Conservation (phyloP, 2,888 invertebrate genomes). For the Oligia fasciuncula region DNA sequence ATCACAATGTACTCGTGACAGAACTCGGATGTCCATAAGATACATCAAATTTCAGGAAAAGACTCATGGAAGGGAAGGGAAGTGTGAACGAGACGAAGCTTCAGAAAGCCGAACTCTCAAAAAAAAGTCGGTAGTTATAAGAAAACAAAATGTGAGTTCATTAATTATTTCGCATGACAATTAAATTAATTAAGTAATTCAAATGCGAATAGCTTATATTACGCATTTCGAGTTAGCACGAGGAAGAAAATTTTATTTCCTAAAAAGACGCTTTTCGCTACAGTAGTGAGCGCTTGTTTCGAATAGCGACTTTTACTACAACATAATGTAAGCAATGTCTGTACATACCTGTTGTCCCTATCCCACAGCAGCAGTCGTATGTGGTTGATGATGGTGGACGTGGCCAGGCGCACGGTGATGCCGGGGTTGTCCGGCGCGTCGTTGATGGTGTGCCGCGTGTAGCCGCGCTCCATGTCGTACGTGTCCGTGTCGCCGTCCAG, state of each 20-base stretch:
- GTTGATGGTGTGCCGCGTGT: conserved; percentile 96
- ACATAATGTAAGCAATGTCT: not conserved
- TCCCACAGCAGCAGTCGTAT: conserved; percentile 98
- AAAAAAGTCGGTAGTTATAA: not conserved
- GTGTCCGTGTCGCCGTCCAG: conserved; percentile 96
- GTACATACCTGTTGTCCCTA: conserved; percentile 92
- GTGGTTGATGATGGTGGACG: conserved; percentile 97
- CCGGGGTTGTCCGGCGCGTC: conserved; percentile 92
- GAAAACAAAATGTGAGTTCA: not conserved
- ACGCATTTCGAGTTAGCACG: not conserved
- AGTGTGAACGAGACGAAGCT: not conserved
- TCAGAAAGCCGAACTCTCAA: not conserved
- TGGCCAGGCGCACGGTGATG: conserved; percentile 95
- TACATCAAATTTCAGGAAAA: too few relatives aligned
- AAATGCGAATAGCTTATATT: not conserved
- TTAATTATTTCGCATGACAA: not conserved
- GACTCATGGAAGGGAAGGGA: too few relatives aligned
- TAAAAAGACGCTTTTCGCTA: too few relatives aligned
- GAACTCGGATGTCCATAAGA: not conserved
- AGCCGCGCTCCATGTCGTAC: conserved; percentile 98
- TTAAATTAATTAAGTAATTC: not conserved
- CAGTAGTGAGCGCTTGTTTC: not conserved
- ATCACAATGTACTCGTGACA: not conserved
- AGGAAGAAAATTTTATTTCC: not conserved
- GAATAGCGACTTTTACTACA: not conserved